Evolutionary conservation across 1,140 invertebrate genomes (phyloP), one percentile per base, ranked within the genome.

Genomic region (Cotesia vestalis): DNA sequence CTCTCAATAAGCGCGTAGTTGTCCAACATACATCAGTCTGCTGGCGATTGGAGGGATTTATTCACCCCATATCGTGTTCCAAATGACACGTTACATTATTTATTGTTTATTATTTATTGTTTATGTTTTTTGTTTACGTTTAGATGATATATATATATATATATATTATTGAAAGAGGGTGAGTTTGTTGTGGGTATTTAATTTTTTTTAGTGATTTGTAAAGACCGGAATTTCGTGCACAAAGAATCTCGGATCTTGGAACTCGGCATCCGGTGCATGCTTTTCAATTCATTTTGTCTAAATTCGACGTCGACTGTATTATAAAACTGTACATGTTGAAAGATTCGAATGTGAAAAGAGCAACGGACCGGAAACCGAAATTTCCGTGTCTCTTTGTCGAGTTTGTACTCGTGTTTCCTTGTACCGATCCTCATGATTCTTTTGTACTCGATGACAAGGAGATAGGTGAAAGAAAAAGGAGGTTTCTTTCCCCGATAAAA

Each of bases 281-380:
- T 55, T 55, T 55, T n/a, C 12, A 55, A 14, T 55, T 55, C 53
- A 17, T 55, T 14, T 46, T 46, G 40, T 46, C 11, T 9, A 46
- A 6, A 11, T 9, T 46, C 40, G 40, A 11, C 11, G 8, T 46
- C 6, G 6, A 46, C 3, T 46, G 40, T 46, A 46, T 46, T 46
- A 46, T 46, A 46, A 46, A 46, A 11, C 11, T 46, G 1, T 46
- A 46, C 11, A 46, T 46, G 40, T 46, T 46, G 40, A 46, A 46
- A 11, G 40, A 8, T 46, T 27, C 46, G 53, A 5, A 55, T 55
- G 40, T 55, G 53, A 55, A 55, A 55, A 55, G 53, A 55, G 5
- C 53, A 17, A n/a, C 53, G 17, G 53, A 17, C 53, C 53, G 53
- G 53, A 55, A 55, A 55, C 53, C 53, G 12, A 55, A 17, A 55